Evolutionary conservation across 2,797 vertebrate genomes (phyloP), one percentile per base, ranked within the genome.

Genomic region (Onychomys arenicola): DNA sequence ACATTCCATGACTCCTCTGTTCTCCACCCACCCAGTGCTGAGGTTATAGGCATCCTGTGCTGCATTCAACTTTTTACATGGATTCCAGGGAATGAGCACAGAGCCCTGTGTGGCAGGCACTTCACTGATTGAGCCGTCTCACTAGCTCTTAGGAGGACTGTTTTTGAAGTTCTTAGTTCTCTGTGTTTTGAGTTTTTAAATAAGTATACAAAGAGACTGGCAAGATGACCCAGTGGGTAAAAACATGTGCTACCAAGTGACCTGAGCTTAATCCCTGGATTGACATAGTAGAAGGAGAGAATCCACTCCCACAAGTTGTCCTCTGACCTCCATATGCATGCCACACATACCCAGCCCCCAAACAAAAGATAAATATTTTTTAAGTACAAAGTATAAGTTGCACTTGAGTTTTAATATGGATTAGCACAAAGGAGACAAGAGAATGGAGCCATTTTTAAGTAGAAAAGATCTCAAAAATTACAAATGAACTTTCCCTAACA

Each of bases 381-480:
- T 89, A 94, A 92, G 82, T 77, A 27, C 5, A 76, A 91, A 96
- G 23, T 81, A n/a, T 78, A 91, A 65, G 12, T 40, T 82, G 11
- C 43, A 86, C 43, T 73, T 96, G 17, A 63, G 10, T 94, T 96
- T 93, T 86, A 16, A 81, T 69, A 82, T 80, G 21, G 92, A 80
- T 80, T 83, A 91, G 2, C 9, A 76, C 10, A 92, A 86, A 86
- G 21, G 12, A 89, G 49, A 93, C 43, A 49, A 67, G 17, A 78
- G 73, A 93, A 76, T 3, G 21, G 13, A 86, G 96, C 86, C 1
- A 73, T 82, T 90, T 93, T 90, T 88, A 89, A 88, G 29, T 84
- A 40, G 27, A 57, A 3, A 8, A 80, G 78, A 85, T 92, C 52
- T 80, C 92, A 25, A 96, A 55, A 96, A 59, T 71, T 87, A 10